A percentile compares a stretch with the other conserved stretches of the same genome.
Evolutionary conservation across 1,140 invertebrate species (phyloP).

Genomic region (Brachionus rubens): DNA sequence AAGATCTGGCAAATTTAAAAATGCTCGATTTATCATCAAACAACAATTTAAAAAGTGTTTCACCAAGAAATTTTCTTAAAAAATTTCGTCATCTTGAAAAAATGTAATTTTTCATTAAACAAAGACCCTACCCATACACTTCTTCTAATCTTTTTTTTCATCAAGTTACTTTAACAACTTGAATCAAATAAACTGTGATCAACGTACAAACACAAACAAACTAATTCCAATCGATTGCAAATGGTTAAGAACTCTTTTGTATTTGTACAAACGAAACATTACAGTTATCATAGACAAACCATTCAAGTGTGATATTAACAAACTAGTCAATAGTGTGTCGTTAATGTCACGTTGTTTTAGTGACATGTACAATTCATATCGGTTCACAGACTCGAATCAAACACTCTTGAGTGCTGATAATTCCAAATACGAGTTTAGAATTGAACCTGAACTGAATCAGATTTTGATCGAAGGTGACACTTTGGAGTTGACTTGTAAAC

Average conservation of each 20-base stretch:
- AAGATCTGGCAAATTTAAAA: constrained; percentile 16
- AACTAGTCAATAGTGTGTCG: constrained; percentile 25
- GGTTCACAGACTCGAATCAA: constrained; percentile 2
- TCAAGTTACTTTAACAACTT: constrained; percentile 12
- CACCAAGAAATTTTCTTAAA: constrained; percentile 29
- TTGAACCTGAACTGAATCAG: constrained; percentile 29
- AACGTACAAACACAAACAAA: neutral
- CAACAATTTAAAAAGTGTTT: constrained; percentile 10
- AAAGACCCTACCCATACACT: too few species aligned
- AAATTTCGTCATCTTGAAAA: constrained; percentile 37
- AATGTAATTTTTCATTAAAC: constrained; percentile 7
- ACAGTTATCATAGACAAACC: constrained; percentile 1
- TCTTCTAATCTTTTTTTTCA: too few species aligned
- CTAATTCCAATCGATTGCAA: constrained; percentile 34
- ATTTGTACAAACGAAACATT: constrained; percentile 31
- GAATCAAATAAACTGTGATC: constrained; percentile 28
- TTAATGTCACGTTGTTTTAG: constrained; percentile 30
- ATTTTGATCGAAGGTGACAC: constrained; percentile 42
- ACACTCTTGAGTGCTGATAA: neutral
- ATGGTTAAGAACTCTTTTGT: constrained; percentile 32
- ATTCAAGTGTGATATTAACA: constrained; percentile 6
- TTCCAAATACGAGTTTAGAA: constrained; percentile 22
- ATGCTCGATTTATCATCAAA: constrained; percentile 25
- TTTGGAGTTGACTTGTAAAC: constrained; percentile 20
- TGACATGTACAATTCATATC: constrained; percentile 12